Evolutionary conservation across 1,140 invertebrate species (phyloP).

Genomic region (Eulimnadia texana): DNA sequence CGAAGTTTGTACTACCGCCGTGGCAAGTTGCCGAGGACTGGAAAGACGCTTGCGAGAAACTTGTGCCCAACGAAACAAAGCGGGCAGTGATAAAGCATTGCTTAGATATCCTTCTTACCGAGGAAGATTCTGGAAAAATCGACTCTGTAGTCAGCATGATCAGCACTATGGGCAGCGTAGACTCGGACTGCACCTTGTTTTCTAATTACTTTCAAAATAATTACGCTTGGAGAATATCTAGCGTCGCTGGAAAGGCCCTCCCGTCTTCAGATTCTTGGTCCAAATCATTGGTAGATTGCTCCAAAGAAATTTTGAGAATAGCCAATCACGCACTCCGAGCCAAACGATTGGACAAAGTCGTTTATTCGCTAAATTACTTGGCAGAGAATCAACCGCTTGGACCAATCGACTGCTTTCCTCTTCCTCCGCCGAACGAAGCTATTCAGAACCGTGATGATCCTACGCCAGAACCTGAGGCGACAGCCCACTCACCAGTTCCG

Average conservation of each 20-base stretch:
- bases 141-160: neutral
- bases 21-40: neutral
- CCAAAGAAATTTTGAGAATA: neutral
- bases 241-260: neutral
- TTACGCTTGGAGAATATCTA: neutral
- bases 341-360: conserved; percentile 3
- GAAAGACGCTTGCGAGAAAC: neutral
- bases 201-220: neutral
- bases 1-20: neutral
- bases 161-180: neutral
- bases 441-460: too few species aligned
- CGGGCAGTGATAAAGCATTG: neutral
- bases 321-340: neutral
- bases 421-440: neutral
- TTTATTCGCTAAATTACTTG: neutral
- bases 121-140: neutral
- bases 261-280: neutral
- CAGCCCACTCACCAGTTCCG: neutral
- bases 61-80: neutral
- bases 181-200: neutral
- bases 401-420: neutral
- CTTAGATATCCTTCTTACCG: neutral
- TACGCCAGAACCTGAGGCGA: too few species aligned
- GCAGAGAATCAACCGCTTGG: neutral
- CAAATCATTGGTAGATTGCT: neutral